These are phyloP conservation scores for Magallana gigas DNA, from an alignment of 1,140 invertebrate species.

Conservation along the genomic window DNA sequence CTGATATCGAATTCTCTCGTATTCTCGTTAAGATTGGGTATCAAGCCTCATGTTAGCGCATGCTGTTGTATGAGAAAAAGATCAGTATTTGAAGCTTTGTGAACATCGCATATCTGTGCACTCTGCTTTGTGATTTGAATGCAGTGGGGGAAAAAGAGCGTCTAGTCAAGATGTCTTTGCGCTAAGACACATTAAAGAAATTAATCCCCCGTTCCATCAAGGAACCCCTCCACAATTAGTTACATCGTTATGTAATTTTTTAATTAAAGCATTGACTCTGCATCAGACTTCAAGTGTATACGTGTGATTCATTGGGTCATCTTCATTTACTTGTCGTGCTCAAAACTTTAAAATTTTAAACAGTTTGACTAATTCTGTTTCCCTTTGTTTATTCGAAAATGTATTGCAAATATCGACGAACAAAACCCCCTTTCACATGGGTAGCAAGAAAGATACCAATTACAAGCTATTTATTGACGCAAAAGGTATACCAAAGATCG, in stretches of 20 bases:
- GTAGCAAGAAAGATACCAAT: slow-evolving; percentile 25
- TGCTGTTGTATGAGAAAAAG: background rate
- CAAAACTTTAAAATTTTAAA: slow-evolving; percentile 6
- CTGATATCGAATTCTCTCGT: no score
- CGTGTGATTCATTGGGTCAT: background rate
- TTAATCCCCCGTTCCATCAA: background rate
- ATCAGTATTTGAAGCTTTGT: background rate
- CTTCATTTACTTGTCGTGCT: background rate
- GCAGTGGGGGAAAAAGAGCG: background rate
- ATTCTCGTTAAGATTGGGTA: background rate
- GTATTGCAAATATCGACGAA: slow-evolving; percentile 24
- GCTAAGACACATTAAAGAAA: background rate
- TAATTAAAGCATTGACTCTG: background rate
- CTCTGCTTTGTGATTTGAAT: background rate
- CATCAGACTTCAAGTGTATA: background rate
- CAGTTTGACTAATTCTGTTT: slow-evolving; percentile 25
- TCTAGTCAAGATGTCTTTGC: background rate
- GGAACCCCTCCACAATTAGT: background rate
- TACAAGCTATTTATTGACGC: slow-evolving; percentile 33
- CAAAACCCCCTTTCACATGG: slow-evolving; percentile 1
- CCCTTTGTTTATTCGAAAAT: slow-evolving; percentile 11
- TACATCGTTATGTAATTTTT: slow-evolving; percentile 18
- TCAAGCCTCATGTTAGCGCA: background rate
- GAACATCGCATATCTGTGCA: slow-evolving; percentile 10
- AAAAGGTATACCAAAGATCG: slow-evolving; percentile 32